A percentile compares a stretch with the other conserved stretches of the same genome.
phyloP scores from a whole-genome alignment of 2,797 vertebrate species.

The Novumbra hubbsi region DNA sequence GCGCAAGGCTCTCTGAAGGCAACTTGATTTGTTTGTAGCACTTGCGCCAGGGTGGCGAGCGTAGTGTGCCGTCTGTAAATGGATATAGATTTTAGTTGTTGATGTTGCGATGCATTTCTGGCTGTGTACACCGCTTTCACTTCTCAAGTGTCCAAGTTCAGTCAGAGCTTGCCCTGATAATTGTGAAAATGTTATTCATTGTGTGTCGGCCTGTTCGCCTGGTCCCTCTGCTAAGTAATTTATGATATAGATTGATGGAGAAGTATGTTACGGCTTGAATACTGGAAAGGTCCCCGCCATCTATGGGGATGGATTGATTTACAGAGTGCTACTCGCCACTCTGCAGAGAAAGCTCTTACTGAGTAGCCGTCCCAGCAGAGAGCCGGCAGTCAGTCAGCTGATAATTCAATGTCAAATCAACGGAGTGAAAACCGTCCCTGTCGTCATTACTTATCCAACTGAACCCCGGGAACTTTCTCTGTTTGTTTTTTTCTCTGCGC shows the following conservation, averaged over 20 bases:
- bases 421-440: constrained; percentile 7
- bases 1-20: constrained; percentile 14
- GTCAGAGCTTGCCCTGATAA: constrained; percentile 60
- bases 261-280: constrained; percentile 43
- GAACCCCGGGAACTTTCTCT: constrained; percentile 7
- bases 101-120: constrained; percentile 41
- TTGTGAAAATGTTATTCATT: constrained; percentile 37
- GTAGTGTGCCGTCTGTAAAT: constrained; percentile 57
- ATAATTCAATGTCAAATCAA: constrained; percentile 20
- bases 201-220: not conserved
- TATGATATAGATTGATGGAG: constrained; percentile 33
- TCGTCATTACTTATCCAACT: constrained; percentile 9
- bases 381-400: constrained; percentile 5
- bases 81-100: constrained; percentile 62
- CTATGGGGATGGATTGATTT: constrained; percentile 38
- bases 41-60: constrained; percentile 34
- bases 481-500: constrained; percentile 12
- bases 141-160: constrained; percentile 34
- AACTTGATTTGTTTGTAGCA: constrained; percentile 24
- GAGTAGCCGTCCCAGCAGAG: constrained; percentile 29
- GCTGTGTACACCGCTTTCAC: constrained; percentile 55
- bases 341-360: constrained; percentile 16
- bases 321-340: constrained; percentile 29
- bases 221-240: constrained; percentile 24
- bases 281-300: constrained; percentile 43